These are phyloP conservation scores for Xanthorhoe designata DNA, from an alignment of 2,888 invertebrate species.

Conservation along the genomic window DNA sequence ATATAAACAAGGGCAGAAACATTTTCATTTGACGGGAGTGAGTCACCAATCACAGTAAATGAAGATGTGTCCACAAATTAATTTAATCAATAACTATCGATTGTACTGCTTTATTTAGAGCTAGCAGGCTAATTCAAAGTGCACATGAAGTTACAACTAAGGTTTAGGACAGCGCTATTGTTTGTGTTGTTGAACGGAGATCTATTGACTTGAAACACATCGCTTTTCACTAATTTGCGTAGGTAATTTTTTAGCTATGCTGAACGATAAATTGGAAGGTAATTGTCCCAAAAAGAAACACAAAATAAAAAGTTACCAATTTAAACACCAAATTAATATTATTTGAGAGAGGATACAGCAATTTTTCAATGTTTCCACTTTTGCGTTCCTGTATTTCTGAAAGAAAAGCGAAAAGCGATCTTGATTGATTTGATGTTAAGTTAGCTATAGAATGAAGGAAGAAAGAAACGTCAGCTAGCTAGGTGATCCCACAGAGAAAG, in stretches of 20 bases:
- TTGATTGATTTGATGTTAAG: slow-evolving; percentile 2
- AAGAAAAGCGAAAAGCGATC: not conserved
- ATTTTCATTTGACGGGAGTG: slow-evolving; percentile 19
- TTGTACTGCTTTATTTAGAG: slow-evolving; percentile 1
- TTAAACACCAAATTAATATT: not conserved
- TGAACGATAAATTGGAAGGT: not conserved
- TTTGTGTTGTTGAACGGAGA: slow-evolving; percentile 10
- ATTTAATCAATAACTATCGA: slow-evolving; percentile 12
- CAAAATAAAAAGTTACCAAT: slow-evolving; percentile 5
- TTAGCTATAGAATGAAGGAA: not conserved
- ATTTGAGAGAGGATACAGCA: not conserved
- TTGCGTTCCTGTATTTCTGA: slow-evolving; percentile 10
- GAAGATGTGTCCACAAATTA: slow-evolving; percentile 7
- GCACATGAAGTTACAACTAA: not conserved
- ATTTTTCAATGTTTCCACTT: slow-evolving; percentile 7
- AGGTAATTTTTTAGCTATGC: not conserved
- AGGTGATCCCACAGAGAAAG: too few species aligned
- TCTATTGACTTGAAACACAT: not conserved
- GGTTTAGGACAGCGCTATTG: not conserved
- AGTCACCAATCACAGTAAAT: slow-evolving; percentile 30
- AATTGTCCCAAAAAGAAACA: not conserved
- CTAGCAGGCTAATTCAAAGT: not conserved
- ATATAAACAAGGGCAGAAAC: slow-evolving; percentile 6
- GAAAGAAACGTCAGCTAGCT: not conserved
- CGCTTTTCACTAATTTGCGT: not conserved